Evolutionary conservation across 1,140 invertebrate species (phyloP).

Genomic region (Meloidogyne chitwoodi): DNA sequence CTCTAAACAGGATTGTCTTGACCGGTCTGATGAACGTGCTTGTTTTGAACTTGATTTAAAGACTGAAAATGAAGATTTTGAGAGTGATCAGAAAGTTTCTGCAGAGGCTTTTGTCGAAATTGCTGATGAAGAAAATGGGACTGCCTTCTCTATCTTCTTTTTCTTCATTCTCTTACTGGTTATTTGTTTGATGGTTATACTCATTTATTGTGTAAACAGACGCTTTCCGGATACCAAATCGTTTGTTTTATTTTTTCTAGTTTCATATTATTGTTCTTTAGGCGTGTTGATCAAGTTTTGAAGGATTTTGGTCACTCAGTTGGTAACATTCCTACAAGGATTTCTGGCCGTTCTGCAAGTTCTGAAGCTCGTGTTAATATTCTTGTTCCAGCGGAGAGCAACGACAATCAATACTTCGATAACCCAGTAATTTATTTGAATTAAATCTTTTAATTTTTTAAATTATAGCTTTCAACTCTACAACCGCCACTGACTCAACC

Average conservation of each 20-base stretch:
- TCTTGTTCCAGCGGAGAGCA: background rate
- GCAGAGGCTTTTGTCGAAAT: background rate
- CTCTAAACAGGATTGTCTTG: background rate
- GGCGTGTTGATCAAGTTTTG: background rate
- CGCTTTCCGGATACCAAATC: slow-evolving; percentile 1
- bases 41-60: background rate
- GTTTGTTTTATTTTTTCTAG: background rate
- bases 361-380: background rate
- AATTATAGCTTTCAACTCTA: background rate
- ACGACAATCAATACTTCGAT: background rate
- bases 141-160: background rate
- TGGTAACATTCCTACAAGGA: background rate
- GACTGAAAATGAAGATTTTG: background rate
- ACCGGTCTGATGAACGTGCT: background rate
- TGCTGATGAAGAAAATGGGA: background rate
- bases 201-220: background rate
- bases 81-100: background rate
- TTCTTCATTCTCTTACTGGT: background rate
- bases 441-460: background rate
- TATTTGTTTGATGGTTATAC: background rate
- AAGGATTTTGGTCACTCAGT: background rate
- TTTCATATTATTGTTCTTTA: too few relatives aligned
- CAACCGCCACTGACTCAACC: background rate
- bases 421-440: background rate
- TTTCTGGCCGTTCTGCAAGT: background rate